A percentile compares a stretch with the other conserved stretches of the same genome.
phyloP scores from a whole-genome alignment of 2,113 vertebrate genomes.

The Erythrolamprus reginae region DNA sequence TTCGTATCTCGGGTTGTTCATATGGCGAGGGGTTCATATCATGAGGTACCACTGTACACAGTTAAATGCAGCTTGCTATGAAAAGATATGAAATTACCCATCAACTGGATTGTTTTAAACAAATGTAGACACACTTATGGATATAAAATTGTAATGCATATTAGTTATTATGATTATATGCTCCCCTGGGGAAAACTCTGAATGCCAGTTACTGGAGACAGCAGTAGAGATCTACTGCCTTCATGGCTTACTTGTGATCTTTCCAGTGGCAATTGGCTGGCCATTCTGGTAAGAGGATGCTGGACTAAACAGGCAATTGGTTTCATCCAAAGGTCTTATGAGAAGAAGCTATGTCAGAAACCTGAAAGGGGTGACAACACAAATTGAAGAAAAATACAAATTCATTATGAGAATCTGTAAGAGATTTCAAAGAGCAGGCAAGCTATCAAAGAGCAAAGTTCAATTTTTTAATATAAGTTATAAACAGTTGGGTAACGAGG shows the following conservation, averaged over 20 bases:
- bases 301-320: not conserved
- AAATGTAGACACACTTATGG: not conserved
- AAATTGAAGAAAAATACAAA: not conserved
- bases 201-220: not conserved
- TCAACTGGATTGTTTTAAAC: not conserved
- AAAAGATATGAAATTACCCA: not conserved
- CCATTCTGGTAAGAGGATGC: not conserved
- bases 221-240: not conserved
- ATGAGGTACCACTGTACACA: no score
- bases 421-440: not conserved
- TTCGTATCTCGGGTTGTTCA: no score
- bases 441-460: not conserved
- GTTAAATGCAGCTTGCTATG: not conserved
- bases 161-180: not conserved
- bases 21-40: no score
- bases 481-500: not conserved
- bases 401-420: not conserved
- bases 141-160: not conserved
- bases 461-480: not conserved
- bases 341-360: not conserved
- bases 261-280: not conserved
- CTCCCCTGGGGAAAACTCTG: not conserved
- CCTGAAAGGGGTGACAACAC: not conserved
- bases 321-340: not conserved
- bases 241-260: not conserved